Evolutionary conservation across 2,888 invertebrate species (phyloP), one percentile per base, ranked within the genome.

Genomic region (Eristalinus sepulchralis): DNA sequence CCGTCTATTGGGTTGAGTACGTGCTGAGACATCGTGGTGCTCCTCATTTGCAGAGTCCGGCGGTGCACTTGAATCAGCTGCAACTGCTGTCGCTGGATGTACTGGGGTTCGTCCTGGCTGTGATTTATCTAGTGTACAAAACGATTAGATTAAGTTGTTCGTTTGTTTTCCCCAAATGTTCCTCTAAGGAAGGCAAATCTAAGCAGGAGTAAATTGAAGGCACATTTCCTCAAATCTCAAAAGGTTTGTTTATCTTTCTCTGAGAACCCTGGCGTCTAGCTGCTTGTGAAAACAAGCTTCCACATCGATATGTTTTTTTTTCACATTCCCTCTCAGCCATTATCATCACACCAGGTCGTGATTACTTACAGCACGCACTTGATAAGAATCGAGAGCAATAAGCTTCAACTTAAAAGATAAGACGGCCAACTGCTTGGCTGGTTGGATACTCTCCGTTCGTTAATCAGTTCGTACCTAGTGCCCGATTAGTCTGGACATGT

Each of bases 1-100:
- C 94, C 0, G 91, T 93, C 86, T 94, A 90, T 89, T 94, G 94
- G 94, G 92, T 94, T 39, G 94, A 94, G 88, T 94, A 94, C 89
- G 93, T 94, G 0, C 91, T 94, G 11, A 92, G 94, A 57, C 91
- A 94, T 89, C 93, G 93, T 53, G 94, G 94, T 10, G 94, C 94
- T 0, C 90, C 91, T 4, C 93, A 92, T 86, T 92, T 94, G 89
- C 94, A 93, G 83, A 94, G 93, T 88, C 93, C 94, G 6, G 93
- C 93, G 0, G 88, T 92, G 11, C 89, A 93, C 60, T 88, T 94
- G 80, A 92, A 91, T 79, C 93, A 93, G 91, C 82, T 93, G 22
- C 92, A 92, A 5, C 92, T 92, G 77, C 90, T 89, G 70, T 93
- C 94, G 90, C n/a, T 94, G 34, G 94, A 94, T 89, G 93, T 94